A percentile compares a stretch with the other conserved stretches of the same genome.
Conservation (phyloP, 2,888 invertebrate species). For the Nasonia oneida region DNA sequence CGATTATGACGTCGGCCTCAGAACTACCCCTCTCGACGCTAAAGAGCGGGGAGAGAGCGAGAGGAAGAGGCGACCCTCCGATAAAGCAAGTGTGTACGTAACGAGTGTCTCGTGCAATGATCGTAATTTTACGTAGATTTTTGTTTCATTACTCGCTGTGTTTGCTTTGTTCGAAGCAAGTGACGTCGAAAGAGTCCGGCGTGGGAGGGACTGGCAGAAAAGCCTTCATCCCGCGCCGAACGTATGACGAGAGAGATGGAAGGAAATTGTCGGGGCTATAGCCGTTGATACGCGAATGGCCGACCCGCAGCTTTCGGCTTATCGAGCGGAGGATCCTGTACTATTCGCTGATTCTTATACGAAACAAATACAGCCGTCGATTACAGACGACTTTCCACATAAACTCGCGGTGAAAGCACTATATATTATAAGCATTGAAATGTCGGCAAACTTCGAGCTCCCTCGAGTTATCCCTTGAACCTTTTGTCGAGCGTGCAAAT, state of each 20-base stretch:
- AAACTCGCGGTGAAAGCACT: background rate
- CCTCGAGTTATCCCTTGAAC: background rate
- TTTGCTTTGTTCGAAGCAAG: too few species aligned
- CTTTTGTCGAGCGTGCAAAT: slow-evolving; percentile 23
- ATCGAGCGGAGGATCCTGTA: too few species aligned
- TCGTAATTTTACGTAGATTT: too few species aligned
- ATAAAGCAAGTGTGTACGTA: slow-evolving; percentile 48
- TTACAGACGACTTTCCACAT: too few species aligned
- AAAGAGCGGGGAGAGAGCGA: slow-evolving; percentile 52
- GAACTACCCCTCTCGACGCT: slow-evolving; percentile 63
- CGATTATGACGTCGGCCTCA: slow-evolving; percentile 79
- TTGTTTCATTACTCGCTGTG: too few species aligned
- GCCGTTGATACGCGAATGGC: slow-evolving; percentile 67
- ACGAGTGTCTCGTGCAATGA: too few species aligned
- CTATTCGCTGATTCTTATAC: too few species aligned
- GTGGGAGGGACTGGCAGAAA: slow-evolving; percentile 64
- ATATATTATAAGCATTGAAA: background rate
- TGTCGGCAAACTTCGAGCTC: background rate
- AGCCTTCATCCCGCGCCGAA: slow-evolving; percentile 60
- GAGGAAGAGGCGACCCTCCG: slow-evolving; percentile 55
- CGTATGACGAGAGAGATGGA: slow-evolving; percentile 67
- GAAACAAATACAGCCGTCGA: too few species aligned
- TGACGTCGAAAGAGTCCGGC: background rate
- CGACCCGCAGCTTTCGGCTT: background rate
- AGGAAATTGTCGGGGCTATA: slow-evolving; percentile 61